phyloP scores from a whole-genome alignment of 2,113 vertebrate genomes.

The Poeciliopsis prolifica region DNA sequence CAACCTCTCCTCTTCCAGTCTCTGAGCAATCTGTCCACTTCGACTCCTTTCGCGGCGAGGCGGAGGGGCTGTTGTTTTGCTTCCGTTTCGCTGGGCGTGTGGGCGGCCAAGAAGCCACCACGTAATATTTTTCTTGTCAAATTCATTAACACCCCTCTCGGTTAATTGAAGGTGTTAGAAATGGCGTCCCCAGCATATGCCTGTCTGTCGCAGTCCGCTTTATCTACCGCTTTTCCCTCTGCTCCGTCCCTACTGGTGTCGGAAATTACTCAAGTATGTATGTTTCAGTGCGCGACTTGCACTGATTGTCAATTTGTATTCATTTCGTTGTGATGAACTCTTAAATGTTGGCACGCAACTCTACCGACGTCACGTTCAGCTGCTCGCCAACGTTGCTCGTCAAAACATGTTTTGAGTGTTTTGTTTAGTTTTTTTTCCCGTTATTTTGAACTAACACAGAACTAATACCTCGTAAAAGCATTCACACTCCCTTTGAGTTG shows the following conservation, averaged over 20 bases:
- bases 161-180: constrained; percentile 12
- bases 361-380: not conserved
- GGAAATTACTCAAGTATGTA: not conserved
- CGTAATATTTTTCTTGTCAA: not conserved
- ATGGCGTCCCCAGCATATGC: not conserved
- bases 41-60: constrained; percentile 30
- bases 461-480: not conserved
- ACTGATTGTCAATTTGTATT: not conserved
- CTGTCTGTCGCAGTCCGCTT: not conserved
- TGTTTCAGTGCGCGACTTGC: not conserved
- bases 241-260: not conserved
- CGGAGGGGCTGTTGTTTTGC: constrained; percentile 14
- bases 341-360: not conserved
- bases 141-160: constrained; percentile 16
- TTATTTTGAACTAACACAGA: not conserved
- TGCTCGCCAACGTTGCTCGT: not conserved
- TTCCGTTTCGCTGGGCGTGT: constrained; percentile 13
- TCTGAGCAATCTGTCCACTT: constrained; percentile 39
- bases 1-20: constrained; percentile 43
- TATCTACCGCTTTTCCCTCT: not conserved
- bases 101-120: not conserved
- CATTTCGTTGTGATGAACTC: fast-evolving
- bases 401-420: not conserved
- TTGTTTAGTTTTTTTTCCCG: not conserved
- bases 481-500: not conserved